phyloP scores from a whole-genome alignment of 1,140 invertebrate genomes.

The Papilio glaucus region DNA sequence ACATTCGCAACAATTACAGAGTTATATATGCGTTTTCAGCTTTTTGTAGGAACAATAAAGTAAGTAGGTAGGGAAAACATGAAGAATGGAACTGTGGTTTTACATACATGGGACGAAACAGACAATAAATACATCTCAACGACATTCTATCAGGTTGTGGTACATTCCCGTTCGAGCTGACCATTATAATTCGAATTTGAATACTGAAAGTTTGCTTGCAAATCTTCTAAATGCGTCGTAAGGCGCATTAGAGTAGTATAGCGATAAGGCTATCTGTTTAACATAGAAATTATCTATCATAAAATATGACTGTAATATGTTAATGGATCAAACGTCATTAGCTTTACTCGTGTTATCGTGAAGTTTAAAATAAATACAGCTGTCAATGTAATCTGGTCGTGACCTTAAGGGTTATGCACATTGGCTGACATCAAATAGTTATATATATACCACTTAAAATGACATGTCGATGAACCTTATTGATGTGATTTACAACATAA shows the following conservation, averaged over 20 bases:
- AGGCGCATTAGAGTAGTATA: background rate
- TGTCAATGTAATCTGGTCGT: constrained; percentile 53
- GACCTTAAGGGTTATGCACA: constrained; percentile 59
- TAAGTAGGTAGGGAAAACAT: no score
- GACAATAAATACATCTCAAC: background rate
- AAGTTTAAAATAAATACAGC: constrained; percentile 44
- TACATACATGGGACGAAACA: no score
- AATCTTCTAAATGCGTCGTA: background rate
- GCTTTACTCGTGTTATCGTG: constrained; percentile 33
- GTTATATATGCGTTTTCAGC: no score
- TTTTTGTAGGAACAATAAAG: no score
- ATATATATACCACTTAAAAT: constrained; percentile 36
- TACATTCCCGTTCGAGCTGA: background rate
- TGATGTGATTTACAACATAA: constrained; percentile 46
- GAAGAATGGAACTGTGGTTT: no score
- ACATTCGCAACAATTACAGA: no score
- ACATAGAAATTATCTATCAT: constrained; percentile 12
- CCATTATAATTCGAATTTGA: background rate
- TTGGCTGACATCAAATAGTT: constrained; percentile 28
- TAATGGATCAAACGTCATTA: constrained; percentile 40
- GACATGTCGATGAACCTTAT: constrained; percentile 63
- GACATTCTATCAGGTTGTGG: background rate
- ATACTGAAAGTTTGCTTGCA: background rate
- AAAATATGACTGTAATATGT: constrained; percentile 20
- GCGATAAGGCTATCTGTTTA: constrained; percentile 2